Base-by-base conservation (phyloP, 1,140 invertebrate genomes). In the Brachionus calyciflorus region DNA sequence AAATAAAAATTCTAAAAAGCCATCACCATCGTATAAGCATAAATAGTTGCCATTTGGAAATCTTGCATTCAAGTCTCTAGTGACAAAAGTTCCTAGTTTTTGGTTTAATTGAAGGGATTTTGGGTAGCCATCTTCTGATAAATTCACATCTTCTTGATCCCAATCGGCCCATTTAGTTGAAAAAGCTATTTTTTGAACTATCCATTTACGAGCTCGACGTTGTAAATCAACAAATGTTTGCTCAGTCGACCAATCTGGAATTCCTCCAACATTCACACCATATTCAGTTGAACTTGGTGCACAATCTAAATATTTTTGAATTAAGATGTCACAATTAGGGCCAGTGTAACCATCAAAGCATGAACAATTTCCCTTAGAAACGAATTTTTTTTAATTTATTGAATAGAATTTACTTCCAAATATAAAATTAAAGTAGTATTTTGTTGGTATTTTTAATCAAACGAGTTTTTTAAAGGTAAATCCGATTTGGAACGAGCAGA, bases 21-120 rank as follows among this genome's bases (percentile, higher is more conserved):
- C 81, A 21, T 81, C 81, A 0, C 81, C 81, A 49, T 81, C 81
- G 75, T 80, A 80, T 3, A 81, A 51, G 5, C 79, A 37, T 2
- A 80, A 79, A 51, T 79, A 81, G 51, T 80, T 78, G 7, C 79
- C 79, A 19, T 41, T 60, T 4, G 79, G 78, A 21, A 57, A 46
- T 41, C 78, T 63, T 19, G 26, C 2, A 4, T 76, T 73, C 9
- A 21, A 57, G 49, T 41, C 28, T n/a, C 80, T 46, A 6, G 79
- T 49, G 46, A 81, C 49, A 37, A 81, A 68, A 37, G 79, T 80
- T 14, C 55, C 79, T 1, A 48, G 26, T 78, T 78, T 78, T 46
- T 57, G 75, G 19, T 44, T 78, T 79, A 80, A 49, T 21, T 77
- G 57, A 14, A 81, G 49, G 21, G 60, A 75, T 3, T 77, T 76